phyloP scores from a whole-genome alignment of 2,888 invertebrate species.

The Calliphora vomitoria region DNA sequence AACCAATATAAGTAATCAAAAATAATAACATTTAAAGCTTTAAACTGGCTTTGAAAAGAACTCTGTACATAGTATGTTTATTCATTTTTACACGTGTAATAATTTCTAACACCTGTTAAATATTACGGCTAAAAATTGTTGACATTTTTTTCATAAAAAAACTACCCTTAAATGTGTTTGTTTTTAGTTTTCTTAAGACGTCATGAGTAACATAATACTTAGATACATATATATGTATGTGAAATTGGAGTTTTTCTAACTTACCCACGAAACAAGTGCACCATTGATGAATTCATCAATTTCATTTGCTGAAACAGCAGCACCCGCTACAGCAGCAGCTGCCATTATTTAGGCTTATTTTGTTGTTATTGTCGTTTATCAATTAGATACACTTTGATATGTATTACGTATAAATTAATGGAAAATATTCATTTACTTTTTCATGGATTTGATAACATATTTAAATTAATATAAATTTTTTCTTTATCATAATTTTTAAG shows the following conservation, averaged over 20 bases:
- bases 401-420: neutral
- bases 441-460: neutral
- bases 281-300: constrained; percentile 93
- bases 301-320: constrained; percentile 87
- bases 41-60: no score
- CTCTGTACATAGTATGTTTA: no score
- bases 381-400: neutral
- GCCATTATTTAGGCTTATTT: constrained; percentile 58
- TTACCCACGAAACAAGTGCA: constrained; percentile 94
- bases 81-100: neutral
- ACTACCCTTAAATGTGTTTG: neutral
- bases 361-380: constrained; percentile 1
- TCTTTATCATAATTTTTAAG: neutral
- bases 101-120: neutral
- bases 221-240: neutral
- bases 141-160: neutral
- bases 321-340: constrained; percentile 75
- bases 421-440: neutral
- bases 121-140: neutral
- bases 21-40: no score
- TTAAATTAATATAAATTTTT: neutral
- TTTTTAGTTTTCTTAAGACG: neutral
- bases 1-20: no score
- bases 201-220: neutral
- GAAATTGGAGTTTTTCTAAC: constrained; percentile 79